Base-by-base conservation (phyloP, 2,797 vertebrate species). In the Tachyglossus aculeatus region DNA sequence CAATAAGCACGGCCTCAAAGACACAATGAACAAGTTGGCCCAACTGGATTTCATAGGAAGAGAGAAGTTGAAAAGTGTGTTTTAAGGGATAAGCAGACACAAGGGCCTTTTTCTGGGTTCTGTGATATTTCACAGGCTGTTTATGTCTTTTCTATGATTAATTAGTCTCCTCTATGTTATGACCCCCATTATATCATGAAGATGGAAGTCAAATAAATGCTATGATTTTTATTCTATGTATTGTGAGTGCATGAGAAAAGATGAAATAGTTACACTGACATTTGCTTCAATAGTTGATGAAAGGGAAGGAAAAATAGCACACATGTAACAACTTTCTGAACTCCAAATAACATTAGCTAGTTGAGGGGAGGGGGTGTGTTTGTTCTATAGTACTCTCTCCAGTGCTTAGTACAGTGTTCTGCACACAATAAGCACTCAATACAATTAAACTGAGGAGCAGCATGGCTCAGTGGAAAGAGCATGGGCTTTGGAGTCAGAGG, bases 21-120 rank as follows among this genome's bases (percentile, higher is more conserved):
- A 62, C 37, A 80, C 0, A 25, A 76, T 16, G 63, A 3, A 11
- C 53, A 48, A 57, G 50, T 14, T 83, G 69, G 69, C 52, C 86
- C 70, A 86, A 18, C 56, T 15, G 43, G 63, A 71, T 87, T 77
- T 73, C n/a, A 75, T 47, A 67, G 65, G 75, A 78, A 80, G 71
- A 81, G 15, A 77, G 74, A 80, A 81, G 91, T 72, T 72, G 67
- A 78, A 81, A 91, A 93, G 91, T 90, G 73, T 86, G 71, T 32
- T 45, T 74, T 90, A 92, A 92, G 88, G 90, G 84, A 89, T 88
- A 82, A 91, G 87, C 55, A 85, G 82, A 84, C 45, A 71, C 19
- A 43, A 6, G 39, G 65, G 50, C 59, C 52, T 29, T 79, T 60
- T 50, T 63, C 76, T 82, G 79, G 38, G 44, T 71, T 56, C 77